phyloP scores from a whole-genome alignment of 2,797 vertebrate genomes.

The Chelidonichthys spinosus region DNA sequence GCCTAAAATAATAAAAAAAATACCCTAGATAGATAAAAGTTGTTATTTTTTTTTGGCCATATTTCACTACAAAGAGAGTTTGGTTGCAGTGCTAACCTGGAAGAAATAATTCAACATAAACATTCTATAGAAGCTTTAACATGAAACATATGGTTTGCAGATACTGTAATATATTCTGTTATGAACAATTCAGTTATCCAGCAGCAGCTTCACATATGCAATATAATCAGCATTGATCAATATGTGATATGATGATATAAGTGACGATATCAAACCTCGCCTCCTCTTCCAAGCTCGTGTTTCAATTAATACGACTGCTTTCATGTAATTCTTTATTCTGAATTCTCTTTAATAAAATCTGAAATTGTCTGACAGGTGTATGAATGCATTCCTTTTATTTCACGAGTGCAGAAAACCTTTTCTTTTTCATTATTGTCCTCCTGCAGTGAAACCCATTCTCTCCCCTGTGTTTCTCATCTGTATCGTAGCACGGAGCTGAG shows the following conservation, averaged over 20 bases:
- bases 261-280: constrained; percentile 14
- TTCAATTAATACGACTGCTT: constrained; percentile 10
- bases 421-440: constrained; percentile 56
- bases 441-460: constrained; percentile 30
- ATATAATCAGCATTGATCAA: constrained; percentile 26
- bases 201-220: constrained; percentile 2
- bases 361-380: constrained; percentile 47
- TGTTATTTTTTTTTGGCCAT: not conserved
- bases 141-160: not conserved
- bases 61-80: not conserved
- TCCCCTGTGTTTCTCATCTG: constrained; percentile 37
- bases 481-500: constrained; percentile 33
- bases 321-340: constrained; percentile 12
- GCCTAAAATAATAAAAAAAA: not conserved
- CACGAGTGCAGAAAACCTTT: constrained; percentile 42
- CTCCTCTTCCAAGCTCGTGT: not conserved
- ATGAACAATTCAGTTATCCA: not conserved
- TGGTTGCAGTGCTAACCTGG: not conserved
- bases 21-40: not conserved
- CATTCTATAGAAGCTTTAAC: not conserved
- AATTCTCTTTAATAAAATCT: constrained; percentile 16
- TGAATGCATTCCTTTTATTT: constrained; percentile 43
- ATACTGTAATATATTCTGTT: constrained; percentile 2
- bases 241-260: not conserved
- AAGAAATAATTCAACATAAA: not conserved